Evolutionary conservation across 2,113 vertebrate genomes (phyloP).

Genomic region (Takifugu flavidus): DNA sequence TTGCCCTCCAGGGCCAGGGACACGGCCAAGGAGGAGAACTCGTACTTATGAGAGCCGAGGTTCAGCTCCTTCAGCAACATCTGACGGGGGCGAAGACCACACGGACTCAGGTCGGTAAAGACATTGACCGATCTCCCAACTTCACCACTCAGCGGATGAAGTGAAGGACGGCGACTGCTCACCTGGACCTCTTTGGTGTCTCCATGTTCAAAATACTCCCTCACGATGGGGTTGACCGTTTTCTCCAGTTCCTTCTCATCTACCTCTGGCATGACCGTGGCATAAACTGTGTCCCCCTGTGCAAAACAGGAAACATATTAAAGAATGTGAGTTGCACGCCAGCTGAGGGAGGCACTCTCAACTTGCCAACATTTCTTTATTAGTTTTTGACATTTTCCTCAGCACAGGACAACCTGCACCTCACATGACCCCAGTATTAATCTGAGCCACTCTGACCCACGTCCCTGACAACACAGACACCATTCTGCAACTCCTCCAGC

Average conservation of each 20-base stretch:
- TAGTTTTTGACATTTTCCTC: background rate
- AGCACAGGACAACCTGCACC: background rate
- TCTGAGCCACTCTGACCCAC: conserved; percentile 13
- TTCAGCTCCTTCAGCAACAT: conserved; percentile 81
- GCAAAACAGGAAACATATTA: too few species aligned
- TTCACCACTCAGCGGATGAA: background rate
- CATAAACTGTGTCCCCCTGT: conserved; percentile 83
- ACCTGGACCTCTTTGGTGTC: conserved; percentile 86
- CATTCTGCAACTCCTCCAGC: conserved; percentile 9
- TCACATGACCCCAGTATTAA: background rate
- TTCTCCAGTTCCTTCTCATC: conserved; percentile 81
- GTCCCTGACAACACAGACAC: conserved; percentile 31
- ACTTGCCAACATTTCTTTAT: too few species aligned
- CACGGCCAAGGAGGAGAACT: conserved; percentile 81
- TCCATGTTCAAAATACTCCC: conserved; percentile 87
- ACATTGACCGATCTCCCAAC: background rate
- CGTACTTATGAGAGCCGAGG: conserved; percentile 73
- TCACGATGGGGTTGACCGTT: conserved; percentile 83
- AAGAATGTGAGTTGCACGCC: too few species aligned
- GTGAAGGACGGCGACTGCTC: background rate
- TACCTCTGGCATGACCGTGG: conserved; percentile 81
- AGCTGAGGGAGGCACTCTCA: too few species aligned
- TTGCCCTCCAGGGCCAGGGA: conserved; percentile 84
- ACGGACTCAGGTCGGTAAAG: background rate
- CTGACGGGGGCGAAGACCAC: conserved; percentile 49